Conservation (phyloP, 2,113 vertebrate species). For the Siphamia tubifer region DNA sequence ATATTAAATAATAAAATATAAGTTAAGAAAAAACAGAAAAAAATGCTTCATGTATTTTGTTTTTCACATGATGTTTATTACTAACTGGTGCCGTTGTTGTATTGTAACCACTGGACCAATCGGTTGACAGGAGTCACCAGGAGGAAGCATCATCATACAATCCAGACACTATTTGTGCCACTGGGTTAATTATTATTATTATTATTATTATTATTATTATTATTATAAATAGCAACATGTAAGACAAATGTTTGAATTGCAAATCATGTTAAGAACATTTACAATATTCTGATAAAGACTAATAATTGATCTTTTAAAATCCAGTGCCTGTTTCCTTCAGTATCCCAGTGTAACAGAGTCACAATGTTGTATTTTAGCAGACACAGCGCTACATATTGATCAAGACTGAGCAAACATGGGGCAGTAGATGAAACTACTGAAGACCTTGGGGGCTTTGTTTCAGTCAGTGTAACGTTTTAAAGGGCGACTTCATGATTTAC, state of each 20-base stretch:
- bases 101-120: background rate
- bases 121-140: background rate
- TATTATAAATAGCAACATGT: constrained; percentile 55
- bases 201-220: too few species aligned
- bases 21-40: too few species aligned
- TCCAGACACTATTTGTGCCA: background rate
- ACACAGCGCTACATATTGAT: background rate
- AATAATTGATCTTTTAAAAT: constrained; percentile 24
- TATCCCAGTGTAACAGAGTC: background rate
- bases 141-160: background rate
- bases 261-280: constrained; percentile 44
- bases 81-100: constrained; percentile 7
- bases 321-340: background rate
- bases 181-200: constrained; percentile 39
- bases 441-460: background rate
- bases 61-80: constrained; percentile 43
- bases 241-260: constrained; percentile 36
- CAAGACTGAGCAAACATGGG: too few species aligned
- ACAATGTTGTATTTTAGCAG: background rate
- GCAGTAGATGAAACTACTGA: too few species aligned
- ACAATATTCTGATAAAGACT: constrained; percentile 23
- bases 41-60: too few species aligned
- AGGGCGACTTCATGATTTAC: background rate
- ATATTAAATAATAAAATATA: too few species aligned
- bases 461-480: background rate